phyloP scores from a whole-genome alignment of 2,797 vertebrate genomes.

The Dendrocincla fuliginosa region DNA sequence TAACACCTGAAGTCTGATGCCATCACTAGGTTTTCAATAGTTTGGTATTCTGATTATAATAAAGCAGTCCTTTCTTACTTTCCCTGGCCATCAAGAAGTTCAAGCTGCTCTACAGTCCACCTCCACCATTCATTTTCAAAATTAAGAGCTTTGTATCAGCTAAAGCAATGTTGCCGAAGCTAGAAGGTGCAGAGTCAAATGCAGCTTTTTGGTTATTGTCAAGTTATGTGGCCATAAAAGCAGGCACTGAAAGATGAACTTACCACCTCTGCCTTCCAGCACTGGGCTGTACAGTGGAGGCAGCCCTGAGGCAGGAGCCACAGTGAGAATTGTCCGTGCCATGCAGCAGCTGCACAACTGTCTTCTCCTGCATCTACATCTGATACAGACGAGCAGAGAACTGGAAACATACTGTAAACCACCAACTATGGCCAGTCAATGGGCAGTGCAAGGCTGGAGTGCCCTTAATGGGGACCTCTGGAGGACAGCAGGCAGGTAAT shows the following conservation, averaged over 20 bases:
- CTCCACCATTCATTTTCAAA: background rate
- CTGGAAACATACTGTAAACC: background rate
- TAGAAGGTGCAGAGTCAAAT: background rate
- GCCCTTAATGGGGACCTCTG: background rate
- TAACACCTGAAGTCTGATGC: background rate
- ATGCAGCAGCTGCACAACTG: background rate
- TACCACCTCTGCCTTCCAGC: background rate
- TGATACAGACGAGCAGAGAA: background rate
- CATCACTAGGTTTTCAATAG: background rate
- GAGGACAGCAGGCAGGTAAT: background rate
- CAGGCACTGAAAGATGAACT: fast-evolving
- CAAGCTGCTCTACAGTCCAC: too few species aligned
- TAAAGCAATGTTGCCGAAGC: background rate
- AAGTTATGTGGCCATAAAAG: background rate
- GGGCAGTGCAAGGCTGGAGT: background rate
- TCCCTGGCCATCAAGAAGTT: background rate
- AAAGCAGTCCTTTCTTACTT: background rate
- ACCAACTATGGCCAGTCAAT: background rate
- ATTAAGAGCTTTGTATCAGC: background rate
- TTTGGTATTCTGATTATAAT: background rate
- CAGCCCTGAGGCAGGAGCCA: background rate
- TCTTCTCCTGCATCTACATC: background rate
- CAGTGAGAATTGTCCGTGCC: fast-evolving
- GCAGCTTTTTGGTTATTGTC: background rate
- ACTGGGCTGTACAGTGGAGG: fast-evolving